Evolutionary conservation across 2,113 vertebrate genomes (phyloP), one percentile per base, ranked within the genome.

Genomic region (Cyanoderma ruficeps): DNA sequence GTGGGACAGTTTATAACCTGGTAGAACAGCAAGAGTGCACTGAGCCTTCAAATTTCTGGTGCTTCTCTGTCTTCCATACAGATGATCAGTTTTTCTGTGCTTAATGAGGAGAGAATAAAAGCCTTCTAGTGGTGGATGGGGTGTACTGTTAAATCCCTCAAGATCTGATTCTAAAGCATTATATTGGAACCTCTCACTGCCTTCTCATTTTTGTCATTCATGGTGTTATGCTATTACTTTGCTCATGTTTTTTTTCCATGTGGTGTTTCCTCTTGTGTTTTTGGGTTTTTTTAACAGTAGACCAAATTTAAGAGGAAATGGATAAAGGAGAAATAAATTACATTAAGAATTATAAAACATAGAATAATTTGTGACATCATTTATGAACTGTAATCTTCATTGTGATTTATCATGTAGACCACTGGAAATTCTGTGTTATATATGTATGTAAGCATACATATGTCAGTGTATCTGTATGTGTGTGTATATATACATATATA

Each of bases 201-300:
- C 46, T 94, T 92, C 87, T 61, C 76, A 74, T 91, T 90, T 76
- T 75, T 88, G 72, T 75, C 77, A 78, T 91, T 93, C 76, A 37
- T 88, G 49, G 41, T 70, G 19, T 76, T 71, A 6, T 78, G 39
- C 82, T 67, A 53, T 95, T 89, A 63, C 77, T 92, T 86, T 76
- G 41, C 64, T 96, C 35, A 27, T 55, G 27, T 63, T 78, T 86
- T 37, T 37, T 70, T 52, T 81, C 55, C 79, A 64, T 64, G 37
- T 82, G 21, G 11, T 64, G 25, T 74, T 92, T 91, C 56, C 64
- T 97, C 52, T 63, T 92, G 86, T 97, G 96, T 94, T 95, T 96
- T 95, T 76, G 88, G 90, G 70, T 1, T 94, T 94, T 94, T 96
- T 90, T 70, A 93, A 75, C n/a, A 77, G 55, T 41, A 70, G 64